Conservation (phyloP, 1,140 invertebrate species). For the Adoxophyes honmai region DNA sequence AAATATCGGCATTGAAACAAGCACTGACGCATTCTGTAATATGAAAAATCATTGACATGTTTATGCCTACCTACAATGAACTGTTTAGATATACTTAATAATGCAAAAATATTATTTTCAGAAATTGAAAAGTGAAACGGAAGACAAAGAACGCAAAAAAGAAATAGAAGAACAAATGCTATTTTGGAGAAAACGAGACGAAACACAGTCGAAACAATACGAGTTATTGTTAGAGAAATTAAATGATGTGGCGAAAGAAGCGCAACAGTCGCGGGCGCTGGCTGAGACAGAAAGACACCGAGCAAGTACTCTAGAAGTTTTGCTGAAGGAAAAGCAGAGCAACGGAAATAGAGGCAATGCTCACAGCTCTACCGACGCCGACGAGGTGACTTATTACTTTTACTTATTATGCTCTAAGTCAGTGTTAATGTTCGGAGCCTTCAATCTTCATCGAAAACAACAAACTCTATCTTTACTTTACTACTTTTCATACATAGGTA, state of each 20-base stretch:
- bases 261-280: slow-evolving; percentile 43
- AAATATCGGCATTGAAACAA: slow-evolving; percentile 55
- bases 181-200: slow-evolving; percentile 48
- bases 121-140: slow-evolving; percentile 34
- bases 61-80: too few species aligned
- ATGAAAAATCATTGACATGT: slow-evolving; percentile 16
- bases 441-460: too few species aligned
- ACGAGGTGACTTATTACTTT: too few species aligned
- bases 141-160: slow-evolving; percentile 42
- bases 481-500: too few species aligned
- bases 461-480: too few species aligned
- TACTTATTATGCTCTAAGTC: too few species aligned
- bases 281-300: slow-evolving; percentile 51
- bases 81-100: too few species aligned
- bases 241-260: slow-evolving; percentile 51
- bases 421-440: too few species aligned
- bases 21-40: slow-evolving; percentile 47
- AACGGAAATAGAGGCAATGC: slow-evolving; percentile 1
- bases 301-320: slow-evolving; percentile 39
- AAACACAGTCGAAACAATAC: slow-evolving; percentile 57
- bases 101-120: slow-evolving; percentile 27
- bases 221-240: slow-evolving; percentile 56
- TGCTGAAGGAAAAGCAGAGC: slow-evolving; percentile 38
- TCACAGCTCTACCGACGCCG: neutral
- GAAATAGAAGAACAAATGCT: slow-evolving; percentile 51